Evolutionary conservation across 2,113 vertebrate species (phyloP), one percentile per base, ranked within the genome.

Genomic region (Gracilinanus agilis): DNA sequence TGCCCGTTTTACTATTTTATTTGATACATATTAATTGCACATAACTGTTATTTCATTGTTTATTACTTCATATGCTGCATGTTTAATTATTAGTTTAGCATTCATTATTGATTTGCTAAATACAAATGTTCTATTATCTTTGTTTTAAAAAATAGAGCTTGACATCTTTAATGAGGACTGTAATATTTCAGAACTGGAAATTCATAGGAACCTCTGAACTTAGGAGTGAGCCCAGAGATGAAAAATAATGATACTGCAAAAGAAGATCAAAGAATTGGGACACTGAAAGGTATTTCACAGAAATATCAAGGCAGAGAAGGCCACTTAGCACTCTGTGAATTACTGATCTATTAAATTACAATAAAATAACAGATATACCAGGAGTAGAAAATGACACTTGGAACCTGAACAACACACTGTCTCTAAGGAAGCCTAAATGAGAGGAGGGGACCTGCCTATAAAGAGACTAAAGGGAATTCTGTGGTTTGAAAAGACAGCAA

Each of bases 21-120:
- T 83, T 83, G 67, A 83, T 83, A 83, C n/a, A 83, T 83, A 83
- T 83, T 83, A 83, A 83, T 83, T 83, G 34, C n/a, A 83, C 67
- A 83, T 83, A 40, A 83, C 67, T 40, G 67, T 83, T 83, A 83
- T 83, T 83, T 40, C n/a, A 40, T 83, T 83, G n/a, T 83, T 83
- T 83, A 83, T 83, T 40, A 83, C 67, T 83, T 40, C 67, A 83
- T 83, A 40, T 83, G 67, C 67, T 40, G 67, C 67, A 83, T 83
- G 67, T 83, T 83, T 83, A 83, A 83, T 83, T 83, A 83, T 83
- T 40, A 23, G n/a, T 40, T 40, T 83, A 83, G 8, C 67, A 83
- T 83, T 83, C 67, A 83, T 40, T 40, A 83, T 83, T 83, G n/a
- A 83, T 40, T 83, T 40, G 67, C 19, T 83, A 83, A 83, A 83